Evolutionary conservation across 2,888 invertebrate species (phyloP), one percentile per base, ranked within the genome.

Genomic region (Chrysopilus asiliformis): DNA sequence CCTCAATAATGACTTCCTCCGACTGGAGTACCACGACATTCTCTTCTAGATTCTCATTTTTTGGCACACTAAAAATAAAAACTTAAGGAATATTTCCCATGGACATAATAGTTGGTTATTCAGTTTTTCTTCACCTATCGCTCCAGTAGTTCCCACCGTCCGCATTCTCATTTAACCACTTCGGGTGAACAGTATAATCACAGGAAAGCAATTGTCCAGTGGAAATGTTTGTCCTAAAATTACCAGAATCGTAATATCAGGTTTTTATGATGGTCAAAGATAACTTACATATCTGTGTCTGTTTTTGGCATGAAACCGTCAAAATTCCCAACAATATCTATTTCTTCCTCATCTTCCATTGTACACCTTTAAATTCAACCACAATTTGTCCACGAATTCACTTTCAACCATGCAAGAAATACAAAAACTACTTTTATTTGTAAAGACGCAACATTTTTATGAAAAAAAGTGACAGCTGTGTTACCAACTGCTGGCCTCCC

Each of bases 321-420:
- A 56, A 76, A 79, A 65, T 78, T 78, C 44, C 79, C 78, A 49
- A 79, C 65, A 54, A 79, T 66, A 64, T 80, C 79, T 53, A 79
- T 72, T 64, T 79, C 79, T 47, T 79, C 78, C 36, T 79, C 79
- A 47, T 77, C 76, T 49, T 74, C 75, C 75, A 76, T 76, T 20
- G 8, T 32, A 13, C n/a, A n/a, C n/a, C n/a, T n/a, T n/a, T n/a
- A n/a, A n/a, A n/a, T n/a, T n/a, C n/a, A n/a, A n/a, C n/a, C n/a
- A n/a, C n/a, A n/a, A n/a, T n/a, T n/a, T n/a, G n/a, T n/a, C n/a
- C n/a, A n/a, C n/a, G n/a, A n/a, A n/a, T n/a, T n/a, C n/a, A n/a
- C n/a, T n/a, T n/a, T n/a, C n/a, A n/a, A n/a, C n/a, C n/a, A n/a
- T n/a, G n/a, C n/a, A n/a, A n/a, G n/a, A n/a, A n/a, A n/a, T n/a